Conservation (phyloP, 1,140 invertebrate genomes). For the Stegodyphus dumicola region DNA sequence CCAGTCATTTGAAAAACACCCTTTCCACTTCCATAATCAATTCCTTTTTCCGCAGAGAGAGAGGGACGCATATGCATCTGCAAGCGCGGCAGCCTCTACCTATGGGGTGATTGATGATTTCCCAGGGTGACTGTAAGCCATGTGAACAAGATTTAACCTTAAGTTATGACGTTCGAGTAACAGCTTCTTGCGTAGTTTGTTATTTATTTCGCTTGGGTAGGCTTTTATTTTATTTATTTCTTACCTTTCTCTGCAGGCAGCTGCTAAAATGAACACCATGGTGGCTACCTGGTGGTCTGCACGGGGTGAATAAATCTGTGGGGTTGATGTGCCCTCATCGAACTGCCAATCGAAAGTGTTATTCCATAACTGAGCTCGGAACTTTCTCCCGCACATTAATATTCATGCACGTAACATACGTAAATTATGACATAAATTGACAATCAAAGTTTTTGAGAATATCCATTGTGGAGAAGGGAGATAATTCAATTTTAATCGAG, state of each 20-base stretch:
- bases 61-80: not conserved
- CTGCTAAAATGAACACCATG: not conserved
- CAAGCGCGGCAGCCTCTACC: not conserved
- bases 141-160: constrained; percentile 34
- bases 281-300: constrained; percentile 29
- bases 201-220: constrained; percentile 8
- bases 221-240: not conserved
- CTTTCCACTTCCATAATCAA: constrained; percentile 26
- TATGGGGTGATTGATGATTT: constrained; percentile 11
- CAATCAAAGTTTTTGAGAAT: no score
- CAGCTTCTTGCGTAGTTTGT: constrained; percentile 20
- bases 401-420: no score
- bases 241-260: not conserved
- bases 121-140: not conserved
- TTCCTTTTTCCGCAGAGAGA: not conserved
- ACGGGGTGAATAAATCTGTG: not conserved
- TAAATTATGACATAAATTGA: no score
- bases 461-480: no score
- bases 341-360: no score
- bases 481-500: no score
- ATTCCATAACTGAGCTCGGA: no score
- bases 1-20: not conserved
- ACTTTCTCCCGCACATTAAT: no score
- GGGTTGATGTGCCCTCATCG: no score
- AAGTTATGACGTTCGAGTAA: constrained; percentile 35